A percentile compares a stretch with the other conserved stretches of the same genome.
phyloP scores from a whole-genome alignment of 2,888 invertebrate genomes.

The Amphipyra berbera region DNA sequence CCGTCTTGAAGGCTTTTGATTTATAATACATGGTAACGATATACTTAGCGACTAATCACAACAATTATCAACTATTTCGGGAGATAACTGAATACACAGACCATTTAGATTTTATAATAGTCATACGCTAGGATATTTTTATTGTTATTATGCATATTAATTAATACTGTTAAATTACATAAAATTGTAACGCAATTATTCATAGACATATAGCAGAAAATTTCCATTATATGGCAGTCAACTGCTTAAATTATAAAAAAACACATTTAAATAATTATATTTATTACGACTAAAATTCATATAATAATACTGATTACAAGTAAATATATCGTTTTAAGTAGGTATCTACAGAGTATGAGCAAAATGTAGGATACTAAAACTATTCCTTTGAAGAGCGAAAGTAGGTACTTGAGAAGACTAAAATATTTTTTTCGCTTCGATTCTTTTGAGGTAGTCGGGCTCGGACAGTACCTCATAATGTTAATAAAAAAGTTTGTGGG shows the following conservation, averaged over 20 bases:
- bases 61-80: conserved; percentile 70
- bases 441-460: conserved; percentile 71
- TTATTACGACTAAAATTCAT: conserved; percentile 14
- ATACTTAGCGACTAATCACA: conserved; percentile 87
- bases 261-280: conserved; percentile 16
- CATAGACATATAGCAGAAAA: conserved; percentile 6
- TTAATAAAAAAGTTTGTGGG: conserved; percentile 54
- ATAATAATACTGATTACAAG: conserved; percentile 37
- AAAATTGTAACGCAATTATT: conserved; percentile 11
- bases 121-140: conserved; percentile 33
- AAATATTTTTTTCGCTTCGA: conserved; percentile 58
- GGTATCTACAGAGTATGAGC: conserved; percentile 35
- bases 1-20: conserved; percentile 88
- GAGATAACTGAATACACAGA: conserved; percentile 64
- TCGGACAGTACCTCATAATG: conserved; percentile 68
- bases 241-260: conserved; percentile 27
- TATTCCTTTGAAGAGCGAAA: conserved; percentile 38
- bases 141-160: conserved; percentile 16
- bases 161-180: conserved; percentile 5
- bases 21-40: conserved; percentile 72
- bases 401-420: conserved; percentile 16
- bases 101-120: conserved; percentile 43
- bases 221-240: conserved; percentile 14
- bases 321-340: conserved; percentile 38
- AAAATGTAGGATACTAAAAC: conserved; percentile 21